A percentile compares a stretch with the other conserved stretches of the same genome.
These are phyloP conservation scores for Probaryconus sp. DNA, from an alignment of 1,140 invertebrate genomes.

Conservation along the genomic window DNA sequence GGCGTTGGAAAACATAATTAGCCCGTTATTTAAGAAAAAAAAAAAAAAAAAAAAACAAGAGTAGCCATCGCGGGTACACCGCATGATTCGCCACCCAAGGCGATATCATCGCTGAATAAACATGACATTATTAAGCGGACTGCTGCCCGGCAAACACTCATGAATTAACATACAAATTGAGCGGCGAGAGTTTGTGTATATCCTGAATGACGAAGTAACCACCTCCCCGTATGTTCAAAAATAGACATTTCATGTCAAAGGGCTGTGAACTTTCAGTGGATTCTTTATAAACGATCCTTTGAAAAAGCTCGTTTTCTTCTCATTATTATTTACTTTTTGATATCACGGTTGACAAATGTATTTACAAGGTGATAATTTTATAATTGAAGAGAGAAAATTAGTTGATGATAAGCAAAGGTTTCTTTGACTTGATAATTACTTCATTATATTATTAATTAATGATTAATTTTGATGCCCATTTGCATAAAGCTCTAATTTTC, in stretches of 20 bases:
- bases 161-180: slow-evolving; percentile 79
- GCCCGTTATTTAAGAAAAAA: slow-evolving; percentile 40
- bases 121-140: slow-evolving; percentile 79
- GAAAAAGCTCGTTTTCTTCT: slow-evolving; percentile 1
- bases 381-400: too few species aligned
- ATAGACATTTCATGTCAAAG: slow-evolving; percentile 57
- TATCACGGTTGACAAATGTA: too few species aligned
- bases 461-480: too few species aligned
- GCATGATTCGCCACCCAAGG: slow-evolving; percentile 70
- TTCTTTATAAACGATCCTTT: slow-evolving; percentile 29
- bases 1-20: slow-evolving; percentile 33
- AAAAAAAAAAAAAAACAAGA: slow-evolving; percentile 49
- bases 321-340: too few species aligned
- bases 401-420: too few species aligned
- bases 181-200: slow-evolving; percentile 67
- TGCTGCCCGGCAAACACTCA: slow-evolving; percentile 75
- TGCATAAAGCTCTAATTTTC: too few species aligned
- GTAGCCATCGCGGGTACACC: slow-evolving; percentile 67
- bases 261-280: slow-evolving; percentile 28
- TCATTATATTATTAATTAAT: too few species aligned
- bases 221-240: slow-evolving; percentile 56
- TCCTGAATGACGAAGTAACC: slow-evolving; percentile 61
- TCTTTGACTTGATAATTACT: too few species aligned
- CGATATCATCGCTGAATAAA: slow-evolving; percentile 79
- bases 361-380: too few species aligned